Conservation (phyloP, 2,888 invertebrate species). For the Scaptomyza flava region DNA sequence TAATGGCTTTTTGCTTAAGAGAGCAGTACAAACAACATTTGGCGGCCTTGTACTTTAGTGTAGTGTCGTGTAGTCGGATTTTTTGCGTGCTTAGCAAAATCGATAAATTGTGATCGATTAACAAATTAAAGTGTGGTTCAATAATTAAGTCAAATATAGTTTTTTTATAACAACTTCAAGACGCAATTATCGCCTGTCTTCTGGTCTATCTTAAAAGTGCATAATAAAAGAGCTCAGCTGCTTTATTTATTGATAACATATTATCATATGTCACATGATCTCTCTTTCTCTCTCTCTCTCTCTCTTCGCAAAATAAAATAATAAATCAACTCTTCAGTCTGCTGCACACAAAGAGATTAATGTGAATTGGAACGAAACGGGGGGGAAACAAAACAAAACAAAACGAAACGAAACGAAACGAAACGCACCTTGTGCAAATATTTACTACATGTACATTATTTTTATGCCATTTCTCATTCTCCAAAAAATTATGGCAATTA, state of each 20-base stretch:
- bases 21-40: no score
- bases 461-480: neutral
- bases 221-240: no score
- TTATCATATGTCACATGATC: constrained; percentile 48
- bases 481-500: constrained; percentile 51
- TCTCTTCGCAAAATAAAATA: neutral
- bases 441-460: neutral
- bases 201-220: no score
- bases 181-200: no score
- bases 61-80: no score
- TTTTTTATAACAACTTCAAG: no score
- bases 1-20: no score
- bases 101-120: constrained; percentile 2
- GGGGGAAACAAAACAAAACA: no score
- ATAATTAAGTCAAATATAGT: no score
- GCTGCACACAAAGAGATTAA: constrained; percentile 40
- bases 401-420: constrained; percentile 53
- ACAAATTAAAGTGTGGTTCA: neutral
- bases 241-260: no score
- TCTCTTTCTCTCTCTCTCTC: constrained; percentile 20
- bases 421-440: constrained; percentile 12
- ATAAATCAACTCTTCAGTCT: constrained; percentile 65
- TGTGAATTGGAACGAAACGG: constrained; percentile 42
- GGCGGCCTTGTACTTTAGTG: no score
- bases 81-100: neutral